Evolutionary conservation across 2,888 invertebrate species (phyloP).

Genomic region (Listrodromus nycthemerus): DNA sequence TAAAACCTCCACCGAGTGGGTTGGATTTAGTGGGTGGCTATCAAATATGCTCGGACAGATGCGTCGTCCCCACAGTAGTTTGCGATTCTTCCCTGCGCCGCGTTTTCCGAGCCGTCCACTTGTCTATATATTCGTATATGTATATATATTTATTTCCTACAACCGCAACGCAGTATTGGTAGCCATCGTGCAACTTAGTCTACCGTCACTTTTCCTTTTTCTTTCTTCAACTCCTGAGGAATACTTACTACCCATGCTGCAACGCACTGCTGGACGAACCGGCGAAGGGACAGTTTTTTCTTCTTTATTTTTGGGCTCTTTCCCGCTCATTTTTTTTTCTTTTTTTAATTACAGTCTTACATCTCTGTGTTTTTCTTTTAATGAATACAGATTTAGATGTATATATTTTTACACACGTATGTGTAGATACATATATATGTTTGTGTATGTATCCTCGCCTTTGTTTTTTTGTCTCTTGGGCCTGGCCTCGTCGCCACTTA

Average conservation of each 20-base stretch:
- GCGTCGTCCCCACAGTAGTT: conserved; percentile 83
- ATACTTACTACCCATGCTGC: not conserved
- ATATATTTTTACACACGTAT: no score
- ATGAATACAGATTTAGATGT: not conserved
- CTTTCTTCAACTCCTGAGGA: conserved; percentile 38
- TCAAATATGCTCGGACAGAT: conserved; percentile 84
- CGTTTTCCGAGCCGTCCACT: conserved; percentile 68
- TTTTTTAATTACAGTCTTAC: conserved; percentile 1
- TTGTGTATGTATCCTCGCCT: not conserved
- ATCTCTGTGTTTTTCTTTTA: conserved; percentile 25
- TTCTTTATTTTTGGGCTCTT: not conserved
- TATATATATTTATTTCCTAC: not conserved
- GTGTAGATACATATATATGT: no score
- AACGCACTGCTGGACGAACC: conserved; percentile 1
- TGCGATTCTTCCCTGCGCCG: conserved; percentile 79
- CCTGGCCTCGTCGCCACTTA: conserved; percentile 67
- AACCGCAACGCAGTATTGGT: conserved; percentile 4
- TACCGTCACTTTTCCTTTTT: conserved; percentile 60
- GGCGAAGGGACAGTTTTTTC: not conserved
- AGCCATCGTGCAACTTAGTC: conserved; percentile 31
- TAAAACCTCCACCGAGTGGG: conserved; percentile 31
- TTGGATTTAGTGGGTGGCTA: conserved; percentile 71
- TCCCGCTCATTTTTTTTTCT: not conserved
- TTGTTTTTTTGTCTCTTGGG: conserved; percentile 37
- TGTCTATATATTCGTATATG: conserved; percentile 3